Conservation (phyloP, 2,113 vertebrate genomes). For the Melanocharis versteri region DNA sequence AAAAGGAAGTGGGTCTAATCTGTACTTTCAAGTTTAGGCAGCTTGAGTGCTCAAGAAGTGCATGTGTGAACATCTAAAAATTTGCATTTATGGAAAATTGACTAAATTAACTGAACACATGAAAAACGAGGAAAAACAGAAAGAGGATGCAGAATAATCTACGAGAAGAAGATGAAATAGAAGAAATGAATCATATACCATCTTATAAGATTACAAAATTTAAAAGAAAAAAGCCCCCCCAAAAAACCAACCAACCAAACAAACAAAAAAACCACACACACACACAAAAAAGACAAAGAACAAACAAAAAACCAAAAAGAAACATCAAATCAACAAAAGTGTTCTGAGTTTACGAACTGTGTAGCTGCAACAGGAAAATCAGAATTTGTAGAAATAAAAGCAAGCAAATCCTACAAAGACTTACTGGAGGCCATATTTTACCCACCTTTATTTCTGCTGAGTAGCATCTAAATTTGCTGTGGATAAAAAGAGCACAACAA, state of each 20-base stretch:
- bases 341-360: not conserved
- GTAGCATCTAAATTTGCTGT: not conserved
- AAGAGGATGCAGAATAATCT: not conserved
- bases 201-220: not conserved
- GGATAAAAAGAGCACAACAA: not conserved
- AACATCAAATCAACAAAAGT: accelerated
- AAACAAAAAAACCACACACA: not conserved
- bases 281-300: too few species aligned
- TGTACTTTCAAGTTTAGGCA: not conserved
- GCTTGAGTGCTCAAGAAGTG: not conserved
- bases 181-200: not conserved
- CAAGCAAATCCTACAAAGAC: not conserved
- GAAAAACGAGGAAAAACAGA: not conserved
- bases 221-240: too few species aligned
- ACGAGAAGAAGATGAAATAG: not conserved
- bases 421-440: not conserved
- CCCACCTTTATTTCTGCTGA: not conserved
- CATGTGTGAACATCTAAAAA: not conserved
- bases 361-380: not conserved
- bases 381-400: not conserved
- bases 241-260: too few species aligned
- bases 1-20: not conserved
- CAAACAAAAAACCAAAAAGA: not conserved
- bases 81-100: not conserved
- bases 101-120: not conserved